phyloP scores from a whole-genome alignment of 1,140 invertebrate genomes.

The Stenopsyche tienmushanensis region DNA sequence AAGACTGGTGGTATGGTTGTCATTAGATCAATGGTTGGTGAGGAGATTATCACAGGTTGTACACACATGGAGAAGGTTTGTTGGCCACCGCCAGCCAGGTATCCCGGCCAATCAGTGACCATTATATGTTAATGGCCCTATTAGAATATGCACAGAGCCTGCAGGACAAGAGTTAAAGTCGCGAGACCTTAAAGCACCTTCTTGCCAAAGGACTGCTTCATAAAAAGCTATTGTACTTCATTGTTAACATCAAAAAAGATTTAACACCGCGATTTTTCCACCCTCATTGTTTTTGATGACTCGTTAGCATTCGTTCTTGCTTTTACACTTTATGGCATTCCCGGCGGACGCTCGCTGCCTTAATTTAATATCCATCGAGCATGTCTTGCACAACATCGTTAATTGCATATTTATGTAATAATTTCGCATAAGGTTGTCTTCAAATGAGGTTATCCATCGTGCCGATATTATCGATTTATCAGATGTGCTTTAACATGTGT shows the following conservation, averaged over 20 bases:
- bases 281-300: slow-evolving; percentile 12
- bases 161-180: slow-evolving; percentile 1
- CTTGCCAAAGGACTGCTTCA: slow-evolving; percentile 12
- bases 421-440: too few relatives aligned
- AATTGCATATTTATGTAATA: too few relatives aligned
- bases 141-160: slow-evolving; percentile 49
- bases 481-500: too few relatives aligned
- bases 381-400: too few relatives aligned
- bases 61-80: slow-evolving; percentile 20
- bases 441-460: too few relatives aligned
- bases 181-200: slow-evolving; percentile 14
- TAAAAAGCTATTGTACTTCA: slow-evolving; percentile 15
- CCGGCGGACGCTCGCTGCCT: too few relatives aligned
- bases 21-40: slow-evolving; percentile 18
- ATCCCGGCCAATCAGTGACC: slow-evolving; percentile 54
- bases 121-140: slow-evolving; percentile 58
- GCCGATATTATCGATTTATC: too few relatives aligned
- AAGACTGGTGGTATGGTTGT: too few relatives aligned
- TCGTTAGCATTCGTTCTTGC: too few relatives aligned
- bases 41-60: not conserved
- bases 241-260: slow-evolving; percentile 20
- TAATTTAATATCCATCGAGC: too few relatives aligned
- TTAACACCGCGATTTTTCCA: slow-evolving; percentile 20
- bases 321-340: too few relatives aligned
- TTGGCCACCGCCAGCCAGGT: slow-evolving; percentile 39